Base-by-base conservation (phyloP, 2,113 vertebrate species). In the Elephantulus edwardii region DNA sequence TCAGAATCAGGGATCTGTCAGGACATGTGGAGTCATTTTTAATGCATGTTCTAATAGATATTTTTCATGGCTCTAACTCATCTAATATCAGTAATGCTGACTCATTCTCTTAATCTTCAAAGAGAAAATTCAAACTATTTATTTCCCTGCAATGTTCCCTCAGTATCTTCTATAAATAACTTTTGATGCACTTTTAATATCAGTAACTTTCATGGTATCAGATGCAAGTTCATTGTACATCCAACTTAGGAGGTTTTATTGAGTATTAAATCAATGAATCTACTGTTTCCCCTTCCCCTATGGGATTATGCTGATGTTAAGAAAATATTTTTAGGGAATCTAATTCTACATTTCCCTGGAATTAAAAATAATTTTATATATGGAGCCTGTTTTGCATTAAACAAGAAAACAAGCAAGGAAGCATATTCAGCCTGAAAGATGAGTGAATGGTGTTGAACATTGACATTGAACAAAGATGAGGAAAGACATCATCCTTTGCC, bases 71-170 rank as follows among this genome's bases (percentile, higher is more conserved):
- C 50, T 94, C 38, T 86, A 87, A 95, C 78, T 95, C 54, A 54
- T 46, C 77, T 90, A 64, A 89, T 81, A 90, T 93, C 78, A 89
- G 92, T 85, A 71, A 92, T 62, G 42, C 70, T 91, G 86, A 92
- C 91, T 93, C 93, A 80, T 74, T 91, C 70, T 91, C 16, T 91
- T 88, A 44, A 88, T 74, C 79, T 84, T 87, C 88, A 95, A 94
- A 75, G 60, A 94, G 40, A 81, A 85, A 96, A 88, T 86, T 86
- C 71, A 75, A 91, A 83, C 72, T 84, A 38, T 74, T 86, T 90
- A 80, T 50, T 92, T 91, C 33, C 80, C 68, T 93, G 44, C 82
- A 95, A 70, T 95, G 88, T 90, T 89, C 70, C 88, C 71, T 92
- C 70, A 80, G n/a, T 76, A 74, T 83, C 60, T 93, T 93, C 82